Evolutionary conservation across 2,113 vertebrate species (phyloP).

Genomic region (Pachypanchax playfairii): DNA sequence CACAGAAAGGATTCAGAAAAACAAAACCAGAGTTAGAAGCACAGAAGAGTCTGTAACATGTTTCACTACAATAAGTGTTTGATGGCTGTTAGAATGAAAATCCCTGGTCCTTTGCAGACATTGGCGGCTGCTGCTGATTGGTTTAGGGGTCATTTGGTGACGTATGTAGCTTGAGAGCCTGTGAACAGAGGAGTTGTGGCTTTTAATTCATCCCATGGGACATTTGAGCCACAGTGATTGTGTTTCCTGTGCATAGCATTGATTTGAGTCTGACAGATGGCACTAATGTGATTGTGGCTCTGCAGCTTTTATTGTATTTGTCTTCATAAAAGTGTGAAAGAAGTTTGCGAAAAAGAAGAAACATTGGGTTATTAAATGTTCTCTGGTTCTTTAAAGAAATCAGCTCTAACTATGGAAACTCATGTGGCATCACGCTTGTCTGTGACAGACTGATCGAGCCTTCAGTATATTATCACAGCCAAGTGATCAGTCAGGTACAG

Average conservation of each 20-base stretch:
- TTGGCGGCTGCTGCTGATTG: conserved; percentile 5
- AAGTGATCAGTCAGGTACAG: no score
- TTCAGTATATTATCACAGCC: no score
- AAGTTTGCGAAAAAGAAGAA: conserved; percentile 30
- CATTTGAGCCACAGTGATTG: conserved; percentile 21
- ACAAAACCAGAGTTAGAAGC: conserved; percentile 3
- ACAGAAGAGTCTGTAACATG: conserved; percentile 8
- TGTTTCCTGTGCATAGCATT: conserved; percentile 31
- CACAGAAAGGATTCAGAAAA: conserved; percentile 1
- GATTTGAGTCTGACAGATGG: conserved; percentile 25
- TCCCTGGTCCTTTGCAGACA: background rate
- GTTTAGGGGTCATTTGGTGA: conserved; percentile 10
- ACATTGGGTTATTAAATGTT: no score
- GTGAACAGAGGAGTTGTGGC: conserved; percentile 12
- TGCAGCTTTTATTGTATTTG: background rate
- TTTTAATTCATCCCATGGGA: conserved; percentile 21
- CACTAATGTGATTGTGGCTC: conserved; percentile 36
- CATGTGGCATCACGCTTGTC: no score
- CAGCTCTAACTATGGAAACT: no score
- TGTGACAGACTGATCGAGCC: no score
- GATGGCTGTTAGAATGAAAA: background rate
- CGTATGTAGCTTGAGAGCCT: conserved; percentile 1
- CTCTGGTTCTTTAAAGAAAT: no score
- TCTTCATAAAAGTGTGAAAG: background rate
- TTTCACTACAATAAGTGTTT: no score